phyloP scores from a whole-genome alignment of 2,113 vertebrate genomes.

The Trichechus manatus region DNA sequence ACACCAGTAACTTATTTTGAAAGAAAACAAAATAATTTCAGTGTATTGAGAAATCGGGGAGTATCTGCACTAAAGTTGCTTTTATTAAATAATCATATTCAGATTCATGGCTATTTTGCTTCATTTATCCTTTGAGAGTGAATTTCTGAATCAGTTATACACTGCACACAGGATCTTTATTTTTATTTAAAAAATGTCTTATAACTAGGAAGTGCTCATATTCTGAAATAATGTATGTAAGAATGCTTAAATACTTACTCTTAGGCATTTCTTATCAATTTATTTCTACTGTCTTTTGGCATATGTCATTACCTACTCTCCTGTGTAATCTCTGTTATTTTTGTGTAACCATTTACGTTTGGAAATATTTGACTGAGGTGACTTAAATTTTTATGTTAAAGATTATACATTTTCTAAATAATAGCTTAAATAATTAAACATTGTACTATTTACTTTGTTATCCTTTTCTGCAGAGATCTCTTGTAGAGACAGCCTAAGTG shows the following conservation, averaged over 20 bases:
- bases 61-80: not conserved
- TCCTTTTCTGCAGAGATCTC: not conserved
- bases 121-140: not conserved
- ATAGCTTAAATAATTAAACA: not conserved
- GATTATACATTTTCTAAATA: slow-evolving; percentile 4
- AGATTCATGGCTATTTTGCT: slow-evolving; percentile 39
- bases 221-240: slow-evolving; percentile 24
- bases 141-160: slow-evolving; percentile 2
- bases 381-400: slow-evolving; percentile 42
- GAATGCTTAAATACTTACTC: not conserved
- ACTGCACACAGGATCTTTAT: not conserved
- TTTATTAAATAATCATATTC: slow-evolving; percentile 1
- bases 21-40: slow-evolving; percentile 27
- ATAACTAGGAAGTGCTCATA: not conserved
- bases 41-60: not conserved
- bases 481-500: slow-evolving; percentile 16
- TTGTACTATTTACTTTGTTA: not conserved
- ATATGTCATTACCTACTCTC: not conserved
- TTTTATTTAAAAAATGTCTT: slow-evolving; percentile 58
- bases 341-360: slow-evolving; percentile 53
- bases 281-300: slow-evolving; percentile 2
- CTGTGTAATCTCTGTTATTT: not conserved
- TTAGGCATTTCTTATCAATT: not conserved
- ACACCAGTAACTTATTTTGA: slow-evolving; percentile 2
- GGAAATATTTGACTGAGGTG: not conserved